phyloP scores from a whole-genome alignment of 2,797 vertebrate genomes.

The Schizopygopsis malacanthus region DNA sequence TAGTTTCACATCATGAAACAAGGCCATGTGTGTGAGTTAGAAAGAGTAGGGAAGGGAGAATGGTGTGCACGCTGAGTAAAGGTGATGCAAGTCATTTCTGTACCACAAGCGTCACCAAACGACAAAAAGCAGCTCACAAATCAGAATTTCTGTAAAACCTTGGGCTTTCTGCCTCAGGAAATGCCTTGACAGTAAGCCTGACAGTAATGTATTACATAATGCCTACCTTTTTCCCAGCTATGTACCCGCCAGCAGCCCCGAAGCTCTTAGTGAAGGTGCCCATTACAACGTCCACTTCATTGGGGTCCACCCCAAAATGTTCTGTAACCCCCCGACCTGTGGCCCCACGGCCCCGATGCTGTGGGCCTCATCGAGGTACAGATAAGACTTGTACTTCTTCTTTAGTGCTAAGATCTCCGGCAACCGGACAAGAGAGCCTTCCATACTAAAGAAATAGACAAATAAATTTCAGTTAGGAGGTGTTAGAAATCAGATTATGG shows the following conservation, averaged over 20 bases:
- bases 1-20: constrained; percentile 48
- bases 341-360: constrained; percentile 88
- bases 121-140: constrained; percentile 2
- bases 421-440: constrained; percentile 90
- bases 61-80: neutral
- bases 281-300: constrained; percentile 90
- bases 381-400: constrained; percentile 92
- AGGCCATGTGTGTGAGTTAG: neutral
- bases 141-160: neutral
- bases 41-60: neutral
- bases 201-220: neutral
- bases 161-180: neutral
- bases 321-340: constrained; percentile 87
- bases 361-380: constrained; percentile 95
- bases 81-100: neutral
- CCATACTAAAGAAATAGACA: constrained; percentile 83
- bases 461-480: neutral
- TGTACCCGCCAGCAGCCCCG: constrained; percentile 89
- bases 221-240: constrained; percentile 88
- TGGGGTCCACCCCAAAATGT: constrained; percentile 81
- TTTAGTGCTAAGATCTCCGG: constrained; percentile 91
- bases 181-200: neutral
- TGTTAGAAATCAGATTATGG: neutral
- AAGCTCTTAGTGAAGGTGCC: constrained; percentile 98
- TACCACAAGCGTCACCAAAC: neutral